Base-by-base conservation (phyloP, 2,113 vertebrate genomes). In the Catharus bicknelli region DNA sequence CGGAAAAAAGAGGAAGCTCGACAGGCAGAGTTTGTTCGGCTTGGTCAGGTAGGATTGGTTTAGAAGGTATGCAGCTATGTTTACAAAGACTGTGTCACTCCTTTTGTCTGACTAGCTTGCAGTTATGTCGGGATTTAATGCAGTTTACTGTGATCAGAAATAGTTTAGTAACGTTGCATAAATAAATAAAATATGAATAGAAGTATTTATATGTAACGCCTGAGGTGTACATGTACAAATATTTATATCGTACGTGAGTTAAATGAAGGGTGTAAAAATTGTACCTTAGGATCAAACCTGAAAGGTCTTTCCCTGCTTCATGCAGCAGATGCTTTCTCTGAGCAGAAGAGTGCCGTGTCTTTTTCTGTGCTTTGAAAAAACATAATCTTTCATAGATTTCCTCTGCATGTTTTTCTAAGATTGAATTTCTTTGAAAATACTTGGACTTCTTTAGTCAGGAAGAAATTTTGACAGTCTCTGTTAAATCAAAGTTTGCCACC, bases 1-100 rank as follows among this genome's bases (percentile, higher is more conserved):
- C 97, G 99, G 80, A 99, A 99, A 94, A 99, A 99, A 89, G 99
- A 99, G 86, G 99, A 99, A 95, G 99, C 99, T 27, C 98, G 99
- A n/a, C 99, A 99, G 96, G 99, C 99, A 0, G 99, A 99, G 86
- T 99, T 99, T 92, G 99, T 99, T 73, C 97, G 99, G 57, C 98
- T 99, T 88, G 99, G 99, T 43, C 99, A 99, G 98, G 99, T 99
- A 94, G 90, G 84, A 77, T 90, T 34, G 23, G 16, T 84, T 59
- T 86, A 53, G 42, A 66, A 92, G 70, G 54, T 50, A 36, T 27
- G 42, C 40, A 32, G 59, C 34, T 64, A 3, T 27, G 30, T 59
- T 78, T 90, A 27, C 30, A 74, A 64, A 90, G 38, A 8, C 43
- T 14, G 4, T 1, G 2, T 36, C 30, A 16, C n/a, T 16, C 13